Conservation (phyloP, 2,888 invertebrate species). For the Chromoteleia sp. region DNA sequence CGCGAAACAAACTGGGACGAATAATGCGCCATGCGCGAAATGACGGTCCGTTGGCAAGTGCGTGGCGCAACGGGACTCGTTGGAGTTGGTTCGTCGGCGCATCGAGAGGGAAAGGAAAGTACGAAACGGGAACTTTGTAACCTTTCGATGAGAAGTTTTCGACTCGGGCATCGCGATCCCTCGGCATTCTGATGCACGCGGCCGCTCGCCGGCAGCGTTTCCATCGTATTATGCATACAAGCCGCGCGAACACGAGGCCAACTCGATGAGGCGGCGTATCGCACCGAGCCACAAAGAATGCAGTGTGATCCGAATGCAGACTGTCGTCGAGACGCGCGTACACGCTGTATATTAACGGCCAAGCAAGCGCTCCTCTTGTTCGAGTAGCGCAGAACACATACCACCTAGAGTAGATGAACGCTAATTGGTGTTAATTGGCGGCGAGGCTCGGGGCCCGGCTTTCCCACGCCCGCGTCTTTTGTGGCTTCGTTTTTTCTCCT, state of each 20-base stretch:
- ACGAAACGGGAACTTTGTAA: conserved; percentile 71
- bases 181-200: conserved; percentile 65
- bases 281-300: conserved; percentile 43
- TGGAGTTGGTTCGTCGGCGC: conserved; percentile 39
- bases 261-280: conserved; percentile 4
- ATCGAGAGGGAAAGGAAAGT: conserved; percentile 72
- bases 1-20: conserved; percentile 45
- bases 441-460: conserved; percentile 80
- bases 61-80: conserved; percentile 63
- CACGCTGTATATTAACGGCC: conserved; percentile 61
- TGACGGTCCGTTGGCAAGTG: conserved; percentile 23
- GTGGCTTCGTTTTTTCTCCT: conserved; percentile 77
- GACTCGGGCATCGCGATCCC: conserved; percentile 36
- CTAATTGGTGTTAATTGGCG: conserved; percentile 85
- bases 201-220: conserved; percentile 57
- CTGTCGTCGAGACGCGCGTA: conserved; percentile 63
- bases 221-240: conserved; percentile 60
- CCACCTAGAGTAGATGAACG: conserved; percentile 83
- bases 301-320: conserved; percentile 45
- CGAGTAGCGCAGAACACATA: conserved; percentile 61
- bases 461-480: conserved; percentile 84
- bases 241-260: conserved; percentile 23
- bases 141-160: conserved; percentile 72
- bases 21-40: conserved; percentile 50
- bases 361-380: conserved; percentile 72